Conservation (phyloP, 2,113 vertebrate species). For the Dolichotis patagonum region DNA sequence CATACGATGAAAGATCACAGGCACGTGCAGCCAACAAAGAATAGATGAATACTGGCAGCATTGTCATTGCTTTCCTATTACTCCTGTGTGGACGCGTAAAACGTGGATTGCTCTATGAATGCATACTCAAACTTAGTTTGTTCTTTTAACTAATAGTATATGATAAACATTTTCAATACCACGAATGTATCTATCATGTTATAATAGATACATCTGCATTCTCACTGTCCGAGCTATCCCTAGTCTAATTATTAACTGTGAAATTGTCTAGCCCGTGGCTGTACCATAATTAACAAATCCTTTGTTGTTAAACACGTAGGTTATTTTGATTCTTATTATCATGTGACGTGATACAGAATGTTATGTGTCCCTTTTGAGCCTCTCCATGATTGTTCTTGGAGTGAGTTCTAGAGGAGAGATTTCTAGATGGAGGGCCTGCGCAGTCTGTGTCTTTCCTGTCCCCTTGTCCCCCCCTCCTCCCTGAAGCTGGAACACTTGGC, state of each 20-base stretch:
- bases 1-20: background rate
- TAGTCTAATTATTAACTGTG: background rate
- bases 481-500: rapidly evolving
- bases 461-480: too few relatives aligned
- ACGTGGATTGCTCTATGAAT: background rate
- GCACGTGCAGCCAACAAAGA: too few relatives aligned
- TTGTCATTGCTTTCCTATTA: background rate
- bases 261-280: background rate
- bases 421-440: background rate
- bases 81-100: background rate
- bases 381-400: background rate
- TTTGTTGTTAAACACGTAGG: background rate
- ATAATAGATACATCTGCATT: background rate
- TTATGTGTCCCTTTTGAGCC: background rate
- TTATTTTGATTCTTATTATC: background rate
- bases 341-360: background rate
- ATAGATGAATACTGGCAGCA: background rate
- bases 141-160: background rate
- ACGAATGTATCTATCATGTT: background rate
- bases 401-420: background rate
- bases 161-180: background rate
- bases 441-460: background rate
- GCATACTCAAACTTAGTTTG: background rate
- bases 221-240: background rate
- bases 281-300: background rate